Evolutionary conservation across 1,140 invertebrate species (phyloP), one percentile per base, ranked within the genome.

Genomic region (Cheumatopsyche charites): DNA sequence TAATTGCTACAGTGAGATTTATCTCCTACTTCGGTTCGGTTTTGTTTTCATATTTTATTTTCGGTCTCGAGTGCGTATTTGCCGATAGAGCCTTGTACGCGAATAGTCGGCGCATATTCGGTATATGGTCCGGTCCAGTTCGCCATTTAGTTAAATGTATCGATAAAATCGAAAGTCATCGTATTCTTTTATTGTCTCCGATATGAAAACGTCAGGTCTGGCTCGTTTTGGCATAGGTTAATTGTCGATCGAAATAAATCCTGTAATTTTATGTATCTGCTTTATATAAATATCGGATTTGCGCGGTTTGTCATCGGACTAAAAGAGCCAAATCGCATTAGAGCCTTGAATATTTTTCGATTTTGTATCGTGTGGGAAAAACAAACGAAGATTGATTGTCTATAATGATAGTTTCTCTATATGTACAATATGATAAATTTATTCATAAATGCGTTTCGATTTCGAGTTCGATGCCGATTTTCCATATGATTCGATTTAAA

Each of bases 111-210:
- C 29, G n/a, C n/a, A n/a, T n/a, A n/a, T 36, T 3, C 29, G 9
- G 29, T 36, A 36, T 36, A 36, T 36, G 29, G 29, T 9, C 3
- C 29, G 29, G 47, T 47, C 15, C n/a, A 52, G 47, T 52, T 19
- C n/a, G 45, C n/a, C 15, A 15, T n/a, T 52, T 52, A 15, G 5
- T 52, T 17, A 52, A 52, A 7, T 19, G 19, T 11, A 52, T 52
- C 47, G 47, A 52, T 52, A 52, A 52, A 52, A 52, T 52, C 15
- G 47, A 52, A 52, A 52, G 47, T 52, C 47, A 52, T 52, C 15
- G 15, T 17, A 9, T 15, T 52, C 19, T 36, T 52, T 52, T 52
- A 17, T 52, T 52, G 6, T 52, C 19, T 17, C 19, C 19, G 15
- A 36, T 36, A 9, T 36, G 29, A 36, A 36, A 36, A 36, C 9